Evolutionary conservation across 1,140 invertebrate genomes (phyloP), one percentile per base, ranked within the genome.

Genomic region (Augochlora pura): DNA sequence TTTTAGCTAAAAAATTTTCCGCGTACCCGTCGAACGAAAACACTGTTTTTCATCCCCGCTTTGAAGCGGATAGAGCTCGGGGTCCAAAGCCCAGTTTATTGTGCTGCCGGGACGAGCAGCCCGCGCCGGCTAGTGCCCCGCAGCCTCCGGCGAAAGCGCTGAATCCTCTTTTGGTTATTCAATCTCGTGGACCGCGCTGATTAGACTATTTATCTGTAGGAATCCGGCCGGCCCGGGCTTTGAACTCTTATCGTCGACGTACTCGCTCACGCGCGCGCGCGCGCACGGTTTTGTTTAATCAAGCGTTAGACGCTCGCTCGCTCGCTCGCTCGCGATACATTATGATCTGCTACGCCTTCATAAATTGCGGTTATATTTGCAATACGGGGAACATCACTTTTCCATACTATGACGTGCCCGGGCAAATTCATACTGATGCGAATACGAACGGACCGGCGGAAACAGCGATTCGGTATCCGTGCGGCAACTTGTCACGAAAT

Each of bases 61-160:
- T 9, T 42, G 8, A 18, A 5, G n/a, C n/a, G n/a, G 6, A 9
- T n/a, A 23, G 4, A 23, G 63, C n/a, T 39, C 27, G n/a, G 42
- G 39, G n/a, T n/a, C 63, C 63, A 46, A 42, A 65, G n/a, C 63
- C 38, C 8, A 42, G 63, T 65, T 65, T 65, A 65, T 65, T 46
- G 39, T 38, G 21, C 38, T 46, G n/a, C 23, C 18, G 32, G 42
- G 38, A 0, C 21, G 12, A 18, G 38, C 4, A 14, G n/a, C 21
- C 38, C 7, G 14, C 32, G 1, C 32, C 32, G 38, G 0, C 21
- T 9, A 18, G 38, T 1, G n/a, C 38, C 21, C 38, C 7, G 14
- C 39, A 65, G n/a, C 42, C 9, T 65, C 21, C 38, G n/a, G 38
- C 39, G n/a, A 65, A 65, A 62, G 46, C 46, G 63, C 18, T 46